A percentile compares a stretch with the other conserved stretches of the same genome.
Conservation (phyloP, 2,888 invertebrate genomes). For the Cephus runcator region DNA sequence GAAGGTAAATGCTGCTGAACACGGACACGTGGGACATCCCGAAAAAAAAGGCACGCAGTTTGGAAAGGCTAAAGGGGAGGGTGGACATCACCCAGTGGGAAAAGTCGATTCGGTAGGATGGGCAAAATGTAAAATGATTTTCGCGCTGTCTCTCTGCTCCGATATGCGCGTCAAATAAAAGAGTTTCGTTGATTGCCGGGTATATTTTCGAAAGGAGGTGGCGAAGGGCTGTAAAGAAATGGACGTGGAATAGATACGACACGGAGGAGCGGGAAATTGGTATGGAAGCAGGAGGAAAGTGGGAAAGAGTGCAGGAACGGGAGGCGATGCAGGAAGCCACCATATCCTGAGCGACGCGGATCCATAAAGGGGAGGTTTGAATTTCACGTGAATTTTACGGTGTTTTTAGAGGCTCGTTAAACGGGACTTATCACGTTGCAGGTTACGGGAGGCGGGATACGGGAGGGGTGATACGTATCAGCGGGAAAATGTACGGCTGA, state of each 20-base stretch:
- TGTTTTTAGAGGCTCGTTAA: constrained; percentile 36
- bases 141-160: neutral
- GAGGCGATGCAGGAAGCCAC: neutral
- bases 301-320: neutral
- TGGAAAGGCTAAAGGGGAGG: neutral
- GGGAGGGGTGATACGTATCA: neutral
- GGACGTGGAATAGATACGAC: neutral
- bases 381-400: constrained; percentile 34
- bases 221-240: neutral
- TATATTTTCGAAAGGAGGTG: neutral
- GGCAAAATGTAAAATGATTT: neutral
- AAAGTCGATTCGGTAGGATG: neutral
- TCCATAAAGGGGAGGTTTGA: constrained; percentile 17
- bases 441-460: neutral
- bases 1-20: neutral
- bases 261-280: neutral
- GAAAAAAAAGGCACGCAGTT: neutral
- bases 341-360: neutral
- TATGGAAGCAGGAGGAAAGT: neutral
- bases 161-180: neutral
- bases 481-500: neutral
- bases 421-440: constrained; percentile 12
- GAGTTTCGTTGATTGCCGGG: neutral
- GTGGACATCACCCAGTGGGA: neutral
- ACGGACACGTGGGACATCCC: neutral